Conservation (phyloP, 1,140 invertebrate genomes). For the Drosophila nigrodunni region DNA sequence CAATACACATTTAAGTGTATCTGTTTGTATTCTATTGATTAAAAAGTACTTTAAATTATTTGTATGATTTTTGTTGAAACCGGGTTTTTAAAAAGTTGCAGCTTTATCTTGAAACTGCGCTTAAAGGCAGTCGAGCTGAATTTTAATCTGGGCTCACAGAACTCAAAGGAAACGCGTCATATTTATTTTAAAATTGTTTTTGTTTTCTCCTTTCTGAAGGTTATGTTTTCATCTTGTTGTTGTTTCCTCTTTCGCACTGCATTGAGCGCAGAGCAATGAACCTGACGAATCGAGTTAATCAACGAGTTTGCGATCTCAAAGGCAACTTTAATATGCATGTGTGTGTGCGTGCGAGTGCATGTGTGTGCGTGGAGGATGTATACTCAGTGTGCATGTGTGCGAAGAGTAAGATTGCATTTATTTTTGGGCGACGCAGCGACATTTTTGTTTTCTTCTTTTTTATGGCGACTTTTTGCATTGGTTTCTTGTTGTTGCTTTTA, state of each 20-base stretch:
- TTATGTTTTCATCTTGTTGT: conserved; percentile 43
- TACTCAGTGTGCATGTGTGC: conserved; percentile 44
- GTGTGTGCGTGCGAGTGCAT: conserved; percentile 4
- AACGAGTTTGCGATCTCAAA: conserved; percentile 57
- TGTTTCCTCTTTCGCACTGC: conserved; percentile 60
- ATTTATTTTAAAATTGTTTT: conserved; percentile 3
- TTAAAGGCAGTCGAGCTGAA: conserved; percentile 12
- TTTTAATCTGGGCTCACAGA: conserved; percentile 46
- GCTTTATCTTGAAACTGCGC: too few relatives aligned
- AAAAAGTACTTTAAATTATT: conserved; percentile 12
- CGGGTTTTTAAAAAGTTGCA: not conserved
- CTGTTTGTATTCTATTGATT: conserved; percentile 33
- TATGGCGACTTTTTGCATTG: conserved; percentile 80
- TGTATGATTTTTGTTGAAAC: too few relatives aligned
- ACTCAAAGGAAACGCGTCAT: conserved; percentile 33
- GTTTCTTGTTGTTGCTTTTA: conserved; percentile 30
- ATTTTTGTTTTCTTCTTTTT: conserved; percentile 62
- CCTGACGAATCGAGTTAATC: conserved; percentile 60
- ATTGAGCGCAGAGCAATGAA: conserved; percentile 68
- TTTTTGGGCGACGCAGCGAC: conserved; percentile 74
- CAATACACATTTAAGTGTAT: conserved; percentile 17
- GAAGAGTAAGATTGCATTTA: conserved; percentile 65
- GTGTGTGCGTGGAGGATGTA: conserved; percentile 52
- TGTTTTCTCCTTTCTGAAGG: conserved; percentile 20
- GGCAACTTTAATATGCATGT: conserved; percentile 24